Evolutionary conservation across 2,888 invertebrate genomes (phyloP).

Genomic region (Dasypolia templi): DNA sequence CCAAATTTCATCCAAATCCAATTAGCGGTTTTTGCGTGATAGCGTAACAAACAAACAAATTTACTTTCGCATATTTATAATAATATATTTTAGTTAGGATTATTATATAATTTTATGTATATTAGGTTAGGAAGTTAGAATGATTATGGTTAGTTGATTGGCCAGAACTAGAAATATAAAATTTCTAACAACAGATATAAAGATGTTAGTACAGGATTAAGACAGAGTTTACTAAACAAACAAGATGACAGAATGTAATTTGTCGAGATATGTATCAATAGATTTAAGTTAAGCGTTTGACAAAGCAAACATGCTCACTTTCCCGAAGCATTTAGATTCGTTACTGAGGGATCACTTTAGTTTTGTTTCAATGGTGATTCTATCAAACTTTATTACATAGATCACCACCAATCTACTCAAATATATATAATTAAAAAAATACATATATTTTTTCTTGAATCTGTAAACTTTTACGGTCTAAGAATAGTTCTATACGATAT

Average conservation of each 20-base stretch:
- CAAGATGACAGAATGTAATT: background rate
- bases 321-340: background rate
- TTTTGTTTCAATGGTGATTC: background rate
- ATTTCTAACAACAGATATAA: background rate
- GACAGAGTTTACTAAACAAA: background rate
- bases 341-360: background rate
- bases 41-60: too few relatives aligned
- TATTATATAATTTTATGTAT: too few relatives aligned
- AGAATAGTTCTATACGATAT: background rate
- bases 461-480: background rate
- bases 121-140: too few relatives aligned
- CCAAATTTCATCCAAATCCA: too few relatives aligned
- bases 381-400: background rate
- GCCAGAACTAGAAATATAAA: background rate
- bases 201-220: background rate
- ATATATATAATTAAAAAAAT: too few relatives aligned
- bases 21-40: too few relatives aligned
- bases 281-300: constrained; percentile 16
- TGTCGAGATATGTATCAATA: background rate
- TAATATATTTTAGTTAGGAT: too few relatives aligned
- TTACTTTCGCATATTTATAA: too few relatives aligned
- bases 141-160: background rate
- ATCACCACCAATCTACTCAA: too few relatives aligned
- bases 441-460: background rate
- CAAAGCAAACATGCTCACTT: background rate